phyloP scores from a whole-genome alignment of 2,113 vertebrate species.

The Alligator mississippiensis region DNA sequence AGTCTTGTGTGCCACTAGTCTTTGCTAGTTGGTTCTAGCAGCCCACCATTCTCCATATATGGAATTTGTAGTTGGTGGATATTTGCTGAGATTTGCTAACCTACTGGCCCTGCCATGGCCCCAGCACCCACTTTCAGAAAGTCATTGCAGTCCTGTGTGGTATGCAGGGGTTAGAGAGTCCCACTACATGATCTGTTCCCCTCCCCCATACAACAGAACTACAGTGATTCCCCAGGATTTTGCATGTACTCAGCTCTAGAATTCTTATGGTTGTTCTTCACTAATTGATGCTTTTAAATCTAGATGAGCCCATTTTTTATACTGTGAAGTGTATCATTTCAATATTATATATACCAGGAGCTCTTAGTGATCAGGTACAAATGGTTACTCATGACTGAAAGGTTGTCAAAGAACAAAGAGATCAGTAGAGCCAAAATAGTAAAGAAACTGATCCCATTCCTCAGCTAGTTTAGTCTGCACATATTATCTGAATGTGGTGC shows the following conservation, averaged over 20 bases:
- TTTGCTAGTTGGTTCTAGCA: neutral
- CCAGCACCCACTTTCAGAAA: neutral
- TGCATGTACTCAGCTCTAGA: neutral
- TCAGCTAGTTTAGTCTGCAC: conserved; percentile 21
- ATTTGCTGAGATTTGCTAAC: rapidly evolving
- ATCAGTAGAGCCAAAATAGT: conserved; percentile 34
- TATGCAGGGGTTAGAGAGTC: rapidly evolving
- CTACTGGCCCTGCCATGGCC: neutral
- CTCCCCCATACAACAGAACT: neutral
- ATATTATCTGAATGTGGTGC: neutral
- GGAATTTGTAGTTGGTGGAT: neutral
- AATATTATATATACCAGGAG: neutral
- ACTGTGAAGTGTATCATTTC: neutral
- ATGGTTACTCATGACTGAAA: conserved; percentile 28
- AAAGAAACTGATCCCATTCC: conserved; percentile 39
- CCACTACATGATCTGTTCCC: neutral
- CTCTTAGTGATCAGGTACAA: neutral
- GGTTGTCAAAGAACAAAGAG: conserved; percentile 48
- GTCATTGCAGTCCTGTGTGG: neutral
- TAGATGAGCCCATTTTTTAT: neutral
- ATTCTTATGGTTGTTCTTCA: neutral
- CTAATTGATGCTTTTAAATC: conserved; percentile 13
- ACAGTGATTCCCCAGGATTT: neutral
- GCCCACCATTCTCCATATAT: neutral
- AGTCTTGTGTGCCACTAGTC: neutral